These are phyloP conservation scores for Electrophaes corylata DNA, from an alignment of 2,888 invertebrate genomes.

Conservation along the genomic window DNA sequence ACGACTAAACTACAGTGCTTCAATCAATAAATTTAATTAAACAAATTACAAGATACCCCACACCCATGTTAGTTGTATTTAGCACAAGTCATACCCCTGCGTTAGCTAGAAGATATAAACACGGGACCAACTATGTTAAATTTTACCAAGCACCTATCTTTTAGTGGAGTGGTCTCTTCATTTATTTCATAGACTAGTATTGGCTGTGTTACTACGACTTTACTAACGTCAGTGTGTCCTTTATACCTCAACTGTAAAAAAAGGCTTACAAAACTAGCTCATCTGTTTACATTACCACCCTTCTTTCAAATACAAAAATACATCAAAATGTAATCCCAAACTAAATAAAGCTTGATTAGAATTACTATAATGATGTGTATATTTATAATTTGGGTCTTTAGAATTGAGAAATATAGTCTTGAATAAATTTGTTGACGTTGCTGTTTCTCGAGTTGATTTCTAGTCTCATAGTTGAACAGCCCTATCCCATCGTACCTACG, in stretches of 20 bases:
- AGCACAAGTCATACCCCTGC: conserved; percentile 34
- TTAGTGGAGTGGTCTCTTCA: conserved; percentile 5
- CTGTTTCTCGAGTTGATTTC: background rate
- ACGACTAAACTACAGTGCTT: conserved; percentile 29
- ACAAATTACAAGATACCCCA: conserved; percentile 33
- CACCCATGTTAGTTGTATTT: conserved; percentile 31
- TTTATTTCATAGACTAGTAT: background rate
- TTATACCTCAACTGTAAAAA: background rate
- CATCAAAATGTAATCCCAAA: too few species aligned
- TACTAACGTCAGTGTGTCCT: background rate
- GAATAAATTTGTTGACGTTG: too few species aligned
- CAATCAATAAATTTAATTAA: conserved; percentile 57
- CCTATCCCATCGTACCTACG: conserved; percentile 18
- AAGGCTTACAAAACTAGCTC: too few species aligned
- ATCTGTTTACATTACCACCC: too few species aligned
- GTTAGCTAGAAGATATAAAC: conserved; percentile 13
- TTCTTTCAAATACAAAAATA: too few species aligned
- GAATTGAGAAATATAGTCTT: too few species aligned
- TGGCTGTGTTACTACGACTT: background rate
- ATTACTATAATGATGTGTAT: too few species aligned
- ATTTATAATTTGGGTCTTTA: too few species aligned
- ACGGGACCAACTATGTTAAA: conserved; percentile 5
- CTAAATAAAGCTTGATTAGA: too few species aligned
- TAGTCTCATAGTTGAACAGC: conserved; percentile 17
- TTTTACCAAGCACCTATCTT: background rate